phyloP scores from a whole-genome alignment of 2,797 vertebrate genomes.

The Mionectes olivaceus region DNA sequence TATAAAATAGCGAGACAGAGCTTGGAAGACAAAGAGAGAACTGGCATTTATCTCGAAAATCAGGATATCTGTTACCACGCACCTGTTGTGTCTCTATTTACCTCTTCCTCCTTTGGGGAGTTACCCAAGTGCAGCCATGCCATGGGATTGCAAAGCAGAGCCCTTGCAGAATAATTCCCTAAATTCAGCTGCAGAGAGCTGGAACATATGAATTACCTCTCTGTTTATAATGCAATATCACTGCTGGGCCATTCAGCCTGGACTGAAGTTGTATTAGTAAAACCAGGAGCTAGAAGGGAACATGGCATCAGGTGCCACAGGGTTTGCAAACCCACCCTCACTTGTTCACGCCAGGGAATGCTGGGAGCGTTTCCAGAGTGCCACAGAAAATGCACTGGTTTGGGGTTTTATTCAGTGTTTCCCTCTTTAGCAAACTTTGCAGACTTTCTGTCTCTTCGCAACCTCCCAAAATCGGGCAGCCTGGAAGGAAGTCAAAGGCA shows the following conservation, averaged over 20 bases:
- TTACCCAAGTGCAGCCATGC: neutral
- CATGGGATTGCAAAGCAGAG: neutral
- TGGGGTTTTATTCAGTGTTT: neutral
- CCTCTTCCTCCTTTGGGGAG: neutral
- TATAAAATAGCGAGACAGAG: neutral
- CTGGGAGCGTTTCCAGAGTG: neutral
- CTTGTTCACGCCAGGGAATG: neutral
- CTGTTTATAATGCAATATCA: neutral
- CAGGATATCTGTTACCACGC: neutral
- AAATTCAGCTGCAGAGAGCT: neutral
- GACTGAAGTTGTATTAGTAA: neutral
- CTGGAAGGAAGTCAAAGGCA: neutral
- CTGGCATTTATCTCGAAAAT: neutral
- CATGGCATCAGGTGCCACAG: neutral
- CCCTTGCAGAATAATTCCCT: neutral
- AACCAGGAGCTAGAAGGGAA: constrained; percentile 12
- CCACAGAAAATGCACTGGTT: neutral
- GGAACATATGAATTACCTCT: neutral
- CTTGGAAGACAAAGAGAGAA: neutral
- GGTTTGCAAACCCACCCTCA: constrained; percentile 20
- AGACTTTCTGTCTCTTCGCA: neutral
- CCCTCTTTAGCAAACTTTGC: neutral
- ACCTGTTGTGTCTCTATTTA: neutral
- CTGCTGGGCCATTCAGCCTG: neutral
- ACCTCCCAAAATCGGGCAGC: neutral